These are phyloP conservation scores for Percina caprodes DNA, from an alignment of 2,113 vertebrate species.

Conservation along the genomic window DNA sequence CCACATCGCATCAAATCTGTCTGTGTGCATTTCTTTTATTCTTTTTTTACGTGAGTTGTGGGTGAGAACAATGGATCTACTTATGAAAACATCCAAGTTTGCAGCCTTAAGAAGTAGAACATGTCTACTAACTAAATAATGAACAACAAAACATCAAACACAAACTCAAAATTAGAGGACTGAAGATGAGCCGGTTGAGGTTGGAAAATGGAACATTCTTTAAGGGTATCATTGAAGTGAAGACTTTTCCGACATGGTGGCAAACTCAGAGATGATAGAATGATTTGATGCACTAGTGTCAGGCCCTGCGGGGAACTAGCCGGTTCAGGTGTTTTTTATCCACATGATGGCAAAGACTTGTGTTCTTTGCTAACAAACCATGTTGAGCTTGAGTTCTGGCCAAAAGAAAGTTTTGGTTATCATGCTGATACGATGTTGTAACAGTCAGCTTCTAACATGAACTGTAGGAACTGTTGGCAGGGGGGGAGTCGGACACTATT, in stretches of 20 bases:
- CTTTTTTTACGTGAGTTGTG: background rate
- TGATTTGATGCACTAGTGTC: conserved; percentile 22
- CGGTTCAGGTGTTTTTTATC: conserved; percentile 31
- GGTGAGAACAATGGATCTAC: background rate
- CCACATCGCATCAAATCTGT: conserved; percentile 6
- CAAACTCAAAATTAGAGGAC: background rate
- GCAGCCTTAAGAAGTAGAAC: conserved; percentile 1
- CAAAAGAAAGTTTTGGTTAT: conserved; percentile 57
- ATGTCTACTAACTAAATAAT: background rate
- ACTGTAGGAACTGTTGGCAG: conserved; percentile 34
- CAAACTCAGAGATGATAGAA: background rate
- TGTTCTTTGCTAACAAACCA: conserved; percentile 46
- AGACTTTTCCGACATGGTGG: background rate
- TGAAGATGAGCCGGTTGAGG: conserved; percentile 4
- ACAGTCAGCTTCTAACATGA: conserved; percentile 24
- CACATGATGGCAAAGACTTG: conserved; percentile 28
- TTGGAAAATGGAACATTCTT: background rate
- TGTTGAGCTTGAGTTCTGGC: conserved; percentile 51
- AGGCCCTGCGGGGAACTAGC: conserved; percentile 13
- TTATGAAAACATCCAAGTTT: conserved; percentile 13
- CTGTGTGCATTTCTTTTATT: background rate
- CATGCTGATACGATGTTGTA: conserved; percentile 33
- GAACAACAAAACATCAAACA: conserved; percentile 9
- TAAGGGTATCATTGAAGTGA: background rate
- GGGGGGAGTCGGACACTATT: conserved; percentile 12